phyloP scores from a whole-genome alignment of 2,797 vertebrate species.

The Helicolenus hilgendorfi region DNA sequence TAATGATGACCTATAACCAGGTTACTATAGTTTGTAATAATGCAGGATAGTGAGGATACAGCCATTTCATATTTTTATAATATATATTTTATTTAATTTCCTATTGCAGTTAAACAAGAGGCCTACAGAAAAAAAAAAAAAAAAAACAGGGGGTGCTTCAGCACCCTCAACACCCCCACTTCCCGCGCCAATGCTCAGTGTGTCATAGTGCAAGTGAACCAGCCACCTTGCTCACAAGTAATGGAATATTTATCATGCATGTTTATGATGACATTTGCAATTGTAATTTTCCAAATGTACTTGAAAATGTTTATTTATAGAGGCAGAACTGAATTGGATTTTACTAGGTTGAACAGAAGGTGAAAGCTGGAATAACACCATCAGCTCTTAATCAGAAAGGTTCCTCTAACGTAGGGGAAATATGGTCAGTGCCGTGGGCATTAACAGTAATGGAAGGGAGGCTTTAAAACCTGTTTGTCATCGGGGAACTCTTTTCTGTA shows the following conservation, averaged over 20 bases:
- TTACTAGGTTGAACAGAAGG: neutral
- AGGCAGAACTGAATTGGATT: neutral
- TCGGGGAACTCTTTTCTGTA: neutral
- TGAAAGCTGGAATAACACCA: neutral
- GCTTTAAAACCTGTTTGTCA: neutral
- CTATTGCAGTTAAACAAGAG: neutral
- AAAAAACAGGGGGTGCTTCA: too few species aligned
- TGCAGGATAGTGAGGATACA: neutral
- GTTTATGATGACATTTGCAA: neutral
- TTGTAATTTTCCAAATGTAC: slow-evolving; percentile 1
- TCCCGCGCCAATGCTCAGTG: neutral
- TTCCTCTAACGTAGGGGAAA: neutral
- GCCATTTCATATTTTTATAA: neutral
- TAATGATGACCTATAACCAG: neutral
- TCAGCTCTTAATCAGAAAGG: neutral
- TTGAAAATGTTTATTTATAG: neutral
- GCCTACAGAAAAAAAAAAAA: neutral
- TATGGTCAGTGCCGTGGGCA: neutral
- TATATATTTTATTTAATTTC: neutral
- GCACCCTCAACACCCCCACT: neutral
- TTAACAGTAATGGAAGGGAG: neutral
- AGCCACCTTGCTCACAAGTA: neutral
- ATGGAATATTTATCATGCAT: slow-evolving; percentile 2
- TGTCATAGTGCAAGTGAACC: neutral
- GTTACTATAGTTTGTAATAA: neutral